Base-by-base conservation (phyloP, 1,140 invertebrate species). In the Eupeodes corollae region DNA sequence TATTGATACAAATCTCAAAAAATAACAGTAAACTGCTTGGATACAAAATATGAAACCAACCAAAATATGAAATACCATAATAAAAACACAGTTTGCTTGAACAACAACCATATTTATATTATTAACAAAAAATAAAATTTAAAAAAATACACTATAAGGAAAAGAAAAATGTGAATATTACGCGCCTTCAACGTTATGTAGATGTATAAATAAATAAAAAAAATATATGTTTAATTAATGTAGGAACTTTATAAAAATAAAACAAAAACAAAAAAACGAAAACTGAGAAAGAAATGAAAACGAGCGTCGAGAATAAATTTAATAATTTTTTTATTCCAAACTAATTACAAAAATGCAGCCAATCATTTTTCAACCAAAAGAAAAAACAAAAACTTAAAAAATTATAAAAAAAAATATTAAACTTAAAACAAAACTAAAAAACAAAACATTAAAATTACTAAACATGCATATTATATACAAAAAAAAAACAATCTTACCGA, bases 361-460 rank as follows among this genome's bases (percentile, higher is more conserved):
- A 57, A 60, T 50, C 56, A 50, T 59, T 50, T 41, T 38, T 47
- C 48, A 56, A 45, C 43, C 44, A 50, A 55, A 42, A 43, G 47
- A 33, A n/a, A 51, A 44, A 46, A 44, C 50, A 44, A 49, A 50
- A 57, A 51, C 48, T 52, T 55, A 55, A 63, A 63, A 58, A 58
- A 56, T 61, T n/a, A n/a, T 61, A 61, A 61, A 60, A 57, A 62
- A 56, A 58, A 62, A 58, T 63, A 59, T 62, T 57, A 61, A 61
- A 59, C 49, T 52, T 57, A 59, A 49, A 50, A 52, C 57, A 51
- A 44, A 44, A 34, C 21, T 15, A 44, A 34, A 55, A 50, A 54
- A 48, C 35, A 53, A 51, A 44, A 53, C 51, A 59, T 48, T 46
- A 61, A 57, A 31, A 26, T 26, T 26, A 26, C 21, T 26, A 26